These are phyloP conservation scores for Myoxocephalus aenaeus DNA, from an alignment of 2,797 vertebrate species.

Conservation along the genomic window DNA sequence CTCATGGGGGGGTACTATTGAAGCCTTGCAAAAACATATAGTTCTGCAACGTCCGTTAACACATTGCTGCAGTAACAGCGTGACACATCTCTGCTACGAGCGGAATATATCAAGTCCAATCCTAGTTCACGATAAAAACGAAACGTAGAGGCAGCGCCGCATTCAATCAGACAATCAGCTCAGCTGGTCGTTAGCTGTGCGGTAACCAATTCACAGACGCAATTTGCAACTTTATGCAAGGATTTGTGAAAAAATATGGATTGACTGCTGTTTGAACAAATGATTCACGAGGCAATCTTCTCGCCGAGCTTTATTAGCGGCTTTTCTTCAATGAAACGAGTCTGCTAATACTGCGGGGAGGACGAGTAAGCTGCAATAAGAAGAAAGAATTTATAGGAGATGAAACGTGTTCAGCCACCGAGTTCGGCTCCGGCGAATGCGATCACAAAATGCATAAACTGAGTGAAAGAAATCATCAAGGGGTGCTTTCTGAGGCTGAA, in stretches of 20 bases:
- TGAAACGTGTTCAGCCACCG: no score
- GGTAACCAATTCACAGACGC: neutral
- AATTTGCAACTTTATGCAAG: neutral
- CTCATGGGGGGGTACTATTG: constrained; percentile 40
- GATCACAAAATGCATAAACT: neutral
- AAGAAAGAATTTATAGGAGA: neutral
- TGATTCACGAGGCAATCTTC: constrained; percentile 9
- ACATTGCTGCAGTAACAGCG: constrained; percentile 19
- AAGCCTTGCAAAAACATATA: constrained; percentile 37
- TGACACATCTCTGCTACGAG: constrained; percentile 7
- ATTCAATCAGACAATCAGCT: constrained; percentile 12
- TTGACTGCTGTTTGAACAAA: neutral
- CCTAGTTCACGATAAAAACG: neutral
- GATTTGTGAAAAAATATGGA: neutral
- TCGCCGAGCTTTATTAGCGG: neutral
- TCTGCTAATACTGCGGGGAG: neutral
- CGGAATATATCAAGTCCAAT: constrained; percentile 12
- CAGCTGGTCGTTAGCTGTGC: neutral
- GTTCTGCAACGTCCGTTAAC: constrained; percentile 45
- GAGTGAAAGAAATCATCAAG: constrained; percentile 1
- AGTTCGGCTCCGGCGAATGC: no score
- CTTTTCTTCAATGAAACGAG: neutral
- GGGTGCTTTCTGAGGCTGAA: neutral
- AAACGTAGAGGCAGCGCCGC: neutral
- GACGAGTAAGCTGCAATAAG: neutral